Percentiles rank a stretch among this genome's conserved stretches.
Conservation (phyloP, 1,140 invertebrate genomes). For the Trissolcus basalis region DNA sequence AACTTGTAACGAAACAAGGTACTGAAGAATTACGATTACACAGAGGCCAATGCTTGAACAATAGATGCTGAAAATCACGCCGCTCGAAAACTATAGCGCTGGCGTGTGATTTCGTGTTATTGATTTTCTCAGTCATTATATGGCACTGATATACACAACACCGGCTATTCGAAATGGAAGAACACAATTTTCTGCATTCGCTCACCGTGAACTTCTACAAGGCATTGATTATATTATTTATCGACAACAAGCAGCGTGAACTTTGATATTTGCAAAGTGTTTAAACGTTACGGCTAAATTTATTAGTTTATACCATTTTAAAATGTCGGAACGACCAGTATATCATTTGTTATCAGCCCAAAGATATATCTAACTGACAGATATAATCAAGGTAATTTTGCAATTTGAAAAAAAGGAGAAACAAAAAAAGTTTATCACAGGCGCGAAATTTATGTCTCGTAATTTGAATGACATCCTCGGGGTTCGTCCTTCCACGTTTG, state of each 20-base stretch:
- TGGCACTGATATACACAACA: not conserved
- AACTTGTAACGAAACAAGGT: constrained; percentile 4
- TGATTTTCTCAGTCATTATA: constrained; percentile 8
- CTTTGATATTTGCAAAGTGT: constrained; percentile 4
- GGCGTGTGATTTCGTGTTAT: constrained; percentile 18
- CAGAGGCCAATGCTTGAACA: too few species aligned
- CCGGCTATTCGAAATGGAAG: too few species aligned
- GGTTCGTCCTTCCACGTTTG: too few species aligned
- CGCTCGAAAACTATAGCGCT: not conserved
- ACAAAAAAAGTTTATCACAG: too few species aligned
- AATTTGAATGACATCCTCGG: too few species aligned
- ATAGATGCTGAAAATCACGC: too few species aligned
- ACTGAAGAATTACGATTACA: too few species aligned
- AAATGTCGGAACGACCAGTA: not conserved
- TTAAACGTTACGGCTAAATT: not conserved
- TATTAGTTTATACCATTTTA: constrained; percentile 1
- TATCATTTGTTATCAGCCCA: constrained; percentile 4
- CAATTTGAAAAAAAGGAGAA: too few species aligned
- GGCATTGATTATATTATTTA: constrained; percentile 5
- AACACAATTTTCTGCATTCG: too few species aligned
- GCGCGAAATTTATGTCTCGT: too few species aligned
- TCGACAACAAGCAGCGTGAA: not conserved
- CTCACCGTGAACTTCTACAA: not conserved
- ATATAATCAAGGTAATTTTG: too few species aligned
- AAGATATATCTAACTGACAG: not conserved